Conservation (phyloP, 2,888 invertebrate species). For the Ectemnius continuus region DNA sequence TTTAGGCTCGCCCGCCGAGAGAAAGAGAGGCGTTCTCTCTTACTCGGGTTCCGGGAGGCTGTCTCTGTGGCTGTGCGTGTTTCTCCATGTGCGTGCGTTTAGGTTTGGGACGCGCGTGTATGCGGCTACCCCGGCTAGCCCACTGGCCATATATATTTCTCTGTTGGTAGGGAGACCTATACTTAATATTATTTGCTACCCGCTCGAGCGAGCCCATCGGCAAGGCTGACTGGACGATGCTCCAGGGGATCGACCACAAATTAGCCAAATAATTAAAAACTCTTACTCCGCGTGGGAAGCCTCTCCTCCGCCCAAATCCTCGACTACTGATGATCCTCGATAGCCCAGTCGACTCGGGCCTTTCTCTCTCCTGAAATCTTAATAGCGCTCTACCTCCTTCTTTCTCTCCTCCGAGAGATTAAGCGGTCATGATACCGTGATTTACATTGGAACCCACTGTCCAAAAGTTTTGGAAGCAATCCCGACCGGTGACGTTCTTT, state of each 20-base stretch:
- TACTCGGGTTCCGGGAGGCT: not conserved
- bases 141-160: slow-evolving; percentile 70
- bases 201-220: slow-evolving; percentile 60
- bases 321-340: slow-evolving; percentile 24
- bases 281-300: slow-evolving; percentile 63
- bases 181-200: slow-evolving; percentile 78
- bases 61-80: slow-evolving; percentile 14
- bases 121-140: slow-evolving; percentile 33
- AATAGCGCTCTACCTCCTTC: not conserved
- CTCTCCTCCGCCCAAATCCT: not conserved
- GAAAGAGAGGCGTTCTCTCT: no score
- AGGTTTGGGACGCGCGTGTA: slow-evolving; percentile 12
- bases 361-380: not conserved
- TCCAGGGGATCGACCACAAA: slow-evolving; percentile 69
- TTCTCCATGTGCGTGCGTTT: slow-evolving; percentile 29
- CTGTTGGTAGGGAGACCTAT: slow-evolving; percentile 71
- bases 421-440: no score
- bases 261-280: slow-evolving; percentile 76
- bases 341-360: slow-evolving; percentile 9
- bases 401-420: not conserved
- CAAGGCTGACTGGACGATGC: slow-evolving; percentile 45
- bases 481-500: not conserved
- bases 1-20: slow-evolving; percentile 8
- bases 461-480: not conserved
- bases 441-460: no score